Evolutionary conservation across 2,113 vertebrate genomes (phyloP).

Genomic region (Ovis aries): DNA sequence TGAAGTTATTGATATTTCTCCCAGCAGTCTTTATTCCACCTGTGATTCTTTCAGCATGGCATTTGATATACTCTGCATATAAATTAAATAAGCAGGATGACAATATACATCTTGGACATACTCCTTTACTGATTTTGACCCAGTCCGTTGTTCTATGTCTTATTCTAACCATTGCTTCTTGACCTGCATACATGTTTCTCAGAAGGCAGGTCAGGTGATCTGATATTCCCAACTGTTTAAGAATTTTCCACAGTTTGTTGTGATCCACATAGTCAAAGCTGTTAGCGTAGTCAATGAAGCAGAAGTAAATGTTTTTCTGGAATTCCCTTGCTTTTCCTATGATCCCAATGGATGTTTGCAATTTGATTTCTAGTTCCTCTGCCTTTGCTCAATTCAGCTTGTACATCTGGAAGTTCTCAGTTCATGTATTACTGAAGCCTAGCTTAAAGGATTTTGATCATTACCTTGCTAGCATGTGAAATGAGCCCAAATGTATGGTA

Average conservation of each 20-base stretch:
- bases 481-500: not conserved
- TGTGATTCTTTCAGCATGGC: not conserved
- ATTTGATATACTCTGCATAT: not conserved
- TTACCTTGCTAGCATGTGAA: not conserved
- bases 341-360: not conserved
- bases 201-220: not conserved
- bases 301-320: not conserved
- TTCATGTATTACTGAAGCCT: not conserved
- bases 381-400: not conserved
- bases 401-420: not conserved
- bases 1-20: not conserved
- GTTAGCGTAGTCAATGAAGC: not conserved
- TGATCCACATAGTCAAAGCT: not conserved
- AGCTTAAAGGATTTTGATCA: not conserved
- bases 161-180: not conserved
- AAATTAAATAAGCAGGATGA: not conserved
- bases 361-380: not conserved
- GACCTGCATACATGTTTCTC: not conserved
- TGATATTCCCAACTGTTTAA: not conserved
- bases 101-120: not conserved
- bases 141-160: not conserved
- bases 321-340: not conserved
- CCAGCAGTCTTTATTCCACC: not conserved
- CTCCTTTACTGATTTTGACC: not conserved
- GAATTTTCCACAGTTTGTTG: not conserved